Evolutionary conservation across 2,888 invertebrate genomes (phyloP), one percentile per base, ranked within the genome.

Genomic region (Scaptomyza cyrtandrae): DNA sequence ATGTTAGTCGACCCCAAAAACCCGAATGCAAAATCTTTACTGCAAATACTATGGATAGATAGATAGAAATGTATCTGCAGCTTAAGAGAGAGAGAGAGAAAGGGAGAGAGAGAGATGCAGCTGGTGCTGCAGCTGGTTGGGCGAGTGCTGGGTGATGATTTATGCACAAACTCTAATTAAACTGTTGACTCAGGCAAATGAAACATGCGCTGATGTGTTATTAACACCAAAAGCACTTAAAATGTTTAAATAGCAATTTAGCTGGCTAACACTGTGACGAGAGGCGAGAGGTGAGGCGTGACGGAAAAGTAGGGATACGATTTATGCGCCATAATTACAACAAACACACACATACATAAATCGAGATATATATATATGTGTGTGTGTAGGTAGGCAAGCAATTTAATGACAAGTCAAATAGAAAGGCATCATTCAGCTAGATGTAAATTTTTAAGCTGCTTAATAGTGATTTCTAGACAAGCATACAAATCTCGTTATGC

Each of bases 171-270:
- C 79, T 83, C 79, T 84, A 80, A 80, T 80, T 80, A 84, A 80
- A 80, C 80, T 80, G 80, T 80, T 80, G 80, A 84, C 80, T 84
- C 75, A 78, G 81, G 85, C 81, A 80, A 80, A 84, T 80, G 84
- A 80, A 80, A 84, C 80, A 84, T 84, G 81, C 84, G 75, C 72
- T 83, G 74, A 78, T 80, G 81, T 80, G 84, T 83, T 79, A 83
- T 80, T 80, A 80, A 83, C 79, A 80, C 79, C 79, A 70, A 80
- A 83, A 80, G 79, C 79, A 83, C 84, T 80, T 83, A 80, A 83
- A 80, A 83, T 80, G 79, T 80, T 80, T 83, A 83, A 80, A 80
- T 83, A 83, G 80, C 79, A 65, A 68, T 68, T 68, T 68, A 43
- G 69, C 53, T 16, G 45, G 49, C 48, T 45, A 68, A 27, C 53